These are phyloP conservation scores for Crambe crambe DNA, from an alignment of 37 sponge, comb jelly and placozoan species.

Conservation along the genomic window DNA sequence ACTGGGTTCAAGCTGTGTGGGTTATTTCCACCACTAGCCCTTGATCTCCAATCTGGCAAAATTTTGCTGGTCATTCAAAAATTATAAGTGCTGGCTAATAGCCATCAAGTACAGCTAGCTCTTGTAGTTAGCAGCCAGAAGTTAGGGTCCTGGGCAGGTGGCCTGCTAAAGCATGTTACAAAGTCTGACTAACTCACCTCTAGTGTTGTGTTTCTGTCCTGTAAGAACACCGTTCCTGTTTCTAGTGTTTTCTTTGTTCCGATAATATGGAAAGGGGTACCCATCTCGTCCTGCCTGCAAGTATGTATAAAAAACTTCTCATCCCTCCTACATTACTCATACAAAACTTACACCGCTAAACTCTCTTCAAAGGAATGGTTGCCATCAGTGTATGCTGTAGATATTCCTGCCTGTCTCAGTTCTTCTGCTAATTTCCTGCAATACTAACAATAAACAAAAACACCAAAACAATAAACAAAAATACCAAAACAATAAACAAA, in stretches of 20 bases:
- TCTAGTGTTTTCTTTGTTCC: slow-evolving; percentile 33
- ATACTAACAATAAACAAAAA: slow-evolving; percentile 16
- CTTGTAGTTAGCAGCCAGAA: no score
- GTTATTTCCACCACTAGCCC: no score
- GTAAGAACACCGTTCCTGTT: slow-evolving; percentile 39
- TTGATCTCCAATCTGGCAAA: no score
- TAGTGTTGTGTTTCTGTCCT: slow-evolving; percentile 46
- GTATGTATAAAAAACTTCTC: not conserved
- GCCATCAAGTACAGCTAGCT: no score
- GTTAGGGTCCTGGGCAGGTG: no score
- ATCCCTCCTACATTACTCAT: not conserved
- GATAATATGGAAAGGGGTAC: slow-evolving; percentile 64
- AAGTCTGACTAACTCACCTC: not conserved
- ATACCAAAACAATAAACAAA: not conserved
- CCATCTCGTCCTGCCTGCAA: slow-evolving; percentile 67
- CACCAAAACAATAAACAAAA: not conserved
- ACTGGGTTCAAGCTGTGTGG: no score
- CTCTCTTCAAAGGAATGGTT: slow-evolving; percentile 8
- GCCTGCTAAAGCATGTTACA: not conserved
- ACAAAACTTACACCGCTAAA: slow-evolving; percentile 14
- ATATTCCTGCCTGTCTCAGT: slow-evolving; percentile 26
- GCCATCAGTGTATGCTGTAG: not conserved
- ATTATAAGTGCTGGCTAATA: no score
- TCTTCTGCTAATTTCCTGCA: slow-evolving; percentile 28
- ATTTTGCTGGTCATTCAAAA: no score